Percentiles rank a stretch among this genome's conserved stretches.
Evolutionary conservation across 2,888 invertebrate genomes (phyloP).

Genomic region (Zele albiditarsus): DNA sequence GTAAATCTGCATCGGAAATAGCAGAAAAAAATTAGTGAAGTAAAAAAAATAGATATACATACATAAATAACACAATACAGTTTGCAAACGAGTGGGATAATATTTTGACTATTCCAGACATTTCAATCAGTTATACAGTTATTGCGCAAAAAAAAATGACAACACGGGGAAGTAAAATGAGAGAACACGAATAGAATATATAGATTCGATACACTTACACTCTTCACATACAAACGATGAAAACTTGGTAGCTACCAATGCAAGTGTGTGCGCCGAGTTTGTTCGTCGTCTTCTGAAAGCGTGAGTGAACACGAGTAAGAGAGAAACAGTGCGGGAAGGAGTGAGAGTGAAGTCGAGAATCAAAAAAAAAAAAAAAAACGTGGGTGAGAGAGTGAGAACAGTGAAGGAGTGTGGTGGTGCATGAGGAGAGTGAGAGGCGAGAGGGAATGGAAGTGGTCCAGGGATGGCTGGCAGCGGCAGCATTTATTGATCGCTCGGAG

Average conservation of each 20-base stretch:
- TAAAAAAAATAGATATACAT: background rate
- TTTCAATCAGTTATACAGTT: constrained; percentile 51
- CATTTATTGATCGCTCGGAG: constrained; percentile 70
- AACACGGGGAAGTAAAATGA: constrained; percentile 25
- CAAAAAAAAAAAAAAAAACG: constrained; percentile 67
- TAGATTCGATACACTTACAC: background rate
- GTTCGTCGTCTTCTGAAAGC: background rate
- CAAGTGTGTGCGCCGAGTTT: constrained; percentile 19
- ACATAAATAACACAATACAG: constrained; percentile 8
- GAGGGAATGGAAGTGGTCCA: constrained; percentile 58
- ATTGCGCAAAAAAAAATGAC: constrained; percentile 27
- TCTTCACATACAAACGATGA: constrained; percentile 41
- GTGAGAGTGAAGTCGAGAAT: constrained; percentile 18
- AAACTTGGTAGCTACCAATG: constrained; percentile 46
- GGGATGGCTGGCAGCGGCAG: constrained; percentile 66
- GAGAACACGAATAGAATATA: constrained; percentile 22
- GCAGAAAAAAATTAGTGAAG: constrained; percentile 10
- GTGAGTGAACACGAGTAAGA: constrained; percentile 6
- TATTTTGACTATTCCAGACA: constrained; percentile 43
- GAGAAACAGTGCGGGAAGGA: constrained; percentile 37
- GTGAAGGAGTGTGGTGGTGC: constrained; percentile 30
- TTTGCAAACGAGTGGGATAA: constrained; percentile 36
- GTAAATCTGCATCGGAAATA: constrained; percentile 25
- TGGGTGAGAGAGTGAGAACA: constrained; percentile 28
- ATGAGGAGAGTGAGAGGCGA: constrained; percentile 32